Evolutionary conservation across 2,797 vertebrate genomes (phyloP), one percentile per base, ranked within the genome.

Genomic region (Bryconaethiops microstoma): DNA sequence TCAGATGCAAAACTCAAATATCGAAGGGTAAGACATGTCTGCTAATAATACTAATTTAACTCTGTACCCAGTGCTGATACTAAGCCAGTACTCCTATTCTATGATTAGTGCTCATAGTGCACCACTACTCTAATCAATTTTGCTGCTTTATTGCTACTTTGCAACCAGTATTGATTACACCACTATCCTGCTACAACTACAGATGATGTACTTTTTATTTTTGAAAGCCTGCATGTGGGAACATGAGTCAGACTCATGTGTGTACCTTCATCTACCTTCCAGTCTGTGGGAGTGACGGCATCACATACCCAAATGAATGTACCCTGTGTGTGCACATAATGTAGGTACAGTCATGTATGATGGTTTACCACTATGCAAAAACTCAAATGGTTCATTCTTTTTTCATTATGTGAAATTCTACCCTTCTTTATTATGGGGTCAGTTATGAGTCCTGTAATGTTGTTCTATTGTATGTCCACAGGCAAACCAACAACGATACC

Each of bases 231-330:
- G 80, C 86, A 35, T 94, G 92, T 63, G 75, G 74, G 1, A 86
- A 82, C 12, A 76, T 80, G 74, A 89, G 80, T 0, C n/a, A 42
- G 8, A 81, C 55, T 39, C 79, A 86, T 54, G 88, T 85, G 0
- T 95, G 95, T 82, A 90, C 93, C 12, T 89, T 92, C 25, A 88
- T 91, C 84, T 92, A 91, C 42, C 89, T 77, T 57, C 94, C 94
- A 0, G 91, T 95, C 23, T 95, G 94, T 23, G 94, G 94, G 71
- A 94, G 87, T 0, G 88, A 95, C 25, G 89, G 92, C 52, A 2
- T 80, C 77, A 95, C 94, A 1, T 94, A 95, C 1, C 55, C 90
- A 23, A 95, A 94, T 0, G 94, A 95, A 71, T 95, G 95, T 40
- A 79, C 84, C 1, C 90, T 95, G 77, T 95, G 95, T 80, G 78